Conservation (phyloP, 1,140 invertebrate genomes). For the Zaprionus davidi region DNA sequence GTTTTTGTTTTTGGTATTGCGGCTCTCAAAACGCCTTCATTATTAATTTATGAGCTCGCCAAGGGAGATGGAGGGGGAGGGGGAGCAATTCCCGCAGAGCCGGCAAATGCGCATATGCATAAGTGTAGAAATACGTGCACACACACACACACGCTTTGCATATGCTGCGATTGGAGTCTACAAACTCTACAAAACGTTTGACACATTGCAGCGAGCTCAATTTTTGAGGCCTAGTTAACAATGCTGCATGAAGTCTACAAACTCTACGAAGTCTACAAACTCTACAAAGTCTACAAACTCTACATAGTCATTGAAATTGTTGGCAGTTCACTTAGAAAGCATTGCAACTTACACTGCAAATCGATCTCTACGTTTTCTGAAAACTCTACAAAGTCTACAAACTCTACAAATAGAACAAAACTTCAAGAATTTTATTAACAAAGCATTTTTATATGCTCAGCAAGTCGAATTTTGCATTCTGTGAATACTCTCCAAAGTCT, state of each 20-base stretch:
- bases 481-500: constrained; percentile 24
- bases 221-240: background rate
- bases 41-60: constrained; percentile 71
- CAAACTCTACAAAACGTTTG: no score
- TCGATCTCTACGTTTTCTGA: background rate
- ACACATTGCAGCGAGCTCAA: no score
- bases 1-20: constrained; percentile 37
- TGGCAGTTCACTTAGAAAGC: background rate
- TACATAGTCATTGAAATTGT: background rate
- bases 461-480: background rate
- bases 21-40: constrained; percentile 59
- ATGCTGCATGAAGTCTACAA: constrained; percentile 2
- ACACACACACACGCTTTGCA: background rate
- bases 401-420: background rate
- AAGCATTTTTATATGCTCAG: background rate
- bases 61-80: constrained; percentile 9
- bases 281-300: constrained; percentile 3
- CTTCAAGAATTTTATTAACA: background rate
- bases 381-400: constrained; percentile 15
- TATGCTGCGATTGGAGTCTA: background rate
- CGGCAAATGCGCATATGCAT: constrained; percentile 35
- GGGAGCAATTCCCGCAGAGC: constrained; percentile 32
- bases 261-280: constrained; percentile 23
- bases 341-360: background rate
- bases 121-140: constrained; percentile 7